phyloP scores from a whole-genome alignment of 2,888 invertebrate genomes.

The Drosophila flavopinicola region DNA sequence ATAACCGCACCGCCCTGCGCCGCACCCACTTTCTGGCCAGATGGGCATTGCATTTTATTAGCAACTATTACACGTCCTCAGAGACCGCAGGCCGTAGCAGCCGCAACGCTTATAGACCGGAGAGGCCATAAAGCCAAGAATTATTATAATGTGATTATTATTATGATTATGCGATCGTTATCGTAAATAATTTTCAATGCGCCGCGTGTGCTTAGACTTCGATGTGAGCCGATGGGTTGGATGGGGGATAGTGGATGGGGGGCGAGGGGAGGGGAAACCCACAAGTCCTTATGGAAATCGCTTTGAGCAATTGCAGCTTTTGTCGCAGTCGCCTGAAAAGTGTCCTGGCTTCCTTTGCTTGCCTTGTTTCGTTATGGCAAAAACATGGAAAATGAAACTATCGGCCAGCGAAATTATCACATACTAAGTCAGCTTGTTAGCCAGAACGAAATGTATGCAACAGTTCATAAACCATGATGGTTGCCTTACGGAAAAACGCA shows the following conservation, averaged over 20 bases:
- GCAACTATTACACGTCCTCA: slow-evolving; percentile 74
- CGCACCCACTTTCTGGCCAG: slow-evolving; percentile 18
- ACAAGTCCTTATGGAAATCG: slow-evolving; percentile 63
- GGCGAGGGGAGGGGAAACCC: slow-evolving; percentile 1
- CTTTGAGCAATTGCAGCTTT: slow-evolving; percentile 57
- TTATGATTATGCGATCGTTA: slow-evolving; percentile 81
- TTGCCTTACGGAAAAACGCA: slow-evolving; percentile 14
- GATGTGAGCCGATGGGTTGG: slow-evolving; percentile 30
- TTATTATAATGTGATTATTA: slow-evolving; percentile 81
- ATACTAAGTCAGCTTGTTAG: slow-evolving; percentile 79
- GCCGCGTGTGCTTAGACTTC: slow-evolving; percentile 73
- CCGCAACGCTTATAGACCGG: slow-evolving; percentile 31
- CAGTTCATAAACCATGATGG: slow-evolving; percentile 72
- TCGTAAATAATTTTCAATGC: slow-evolving; percentile 80
- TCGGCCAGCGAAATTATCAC: slow-evolving; percentile 75
- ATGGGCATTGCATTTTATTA: slow-evolving; percentile 80
- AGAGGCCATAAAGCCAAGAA: slow-evolving; percentile 74
- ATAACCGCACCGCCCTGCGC: slow-evolving; percentile 16
- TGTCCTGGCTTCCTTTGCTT: slow-evolving; percentile 16
- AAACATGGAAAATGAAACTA: slow-evolving; percentile 76
- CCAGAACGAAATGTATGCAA: slow-evolving; percentile 65
- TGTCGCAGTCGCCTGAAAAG: slow-evolving; percentile 39
- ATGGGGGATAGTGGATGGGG: too few species aligned
- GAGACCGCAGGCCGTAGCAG: slow-evolving; percentile 19
- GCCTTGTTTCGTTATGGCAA: slow-evolving; percentile 46